A percentile compares a stretch with the other conserved stretches of the same genome.
Evolutionary conservation across 2,797 vertebrate species (phyloP).

Genomic region (Pseudochirops cupreus): DNA sequence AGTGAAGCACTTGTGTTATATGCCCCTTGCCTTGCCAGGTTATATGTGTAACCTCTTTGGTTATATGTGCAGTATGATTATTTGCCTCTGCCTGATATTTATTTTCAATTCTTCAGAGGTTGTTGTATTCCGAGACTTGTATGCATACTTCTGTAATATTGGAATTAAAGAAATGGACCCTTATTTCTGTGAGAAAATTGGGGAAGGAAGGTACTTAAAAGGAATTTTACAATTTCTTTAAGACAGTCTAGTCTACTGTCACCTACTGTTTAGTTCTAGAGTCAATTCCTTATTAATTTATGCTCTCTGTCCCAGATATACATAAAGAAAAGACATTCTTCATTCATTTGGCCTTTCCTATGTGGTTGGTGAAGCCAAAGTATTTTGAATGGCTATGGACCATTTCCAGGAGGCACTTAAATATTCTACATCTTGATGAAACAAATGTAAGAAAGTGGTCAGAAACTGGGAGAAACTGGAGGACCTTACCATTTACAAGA

Average conservation of each 20-base stretch:
- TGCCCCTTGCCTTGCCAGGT: background rate
- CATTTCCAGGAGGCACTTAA: background rate
- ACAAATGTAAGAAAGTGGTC: background rate
- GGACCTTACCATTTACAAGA: background rate
- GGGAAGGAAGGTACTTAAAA: background rate
- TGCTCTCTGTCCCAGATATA: background rate
- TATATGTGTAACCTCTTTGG: background rate
- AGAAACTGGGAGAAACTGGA: background rate
- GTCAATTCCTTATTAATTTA: no score
- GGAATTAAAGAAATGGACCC: background rate
- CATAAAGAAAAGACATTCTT: background rate
- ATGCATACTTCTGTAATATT: background rate
- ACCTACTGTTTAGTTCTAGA: background rate
- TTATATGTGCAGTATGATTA: background rate
- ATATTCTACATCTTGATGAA: background rate
- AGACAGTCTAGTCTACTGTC: background rate
- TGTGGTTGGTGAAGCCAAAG: background rate
- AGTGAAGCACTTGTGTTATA: background rate
- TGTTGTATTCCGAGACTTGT: background rate
- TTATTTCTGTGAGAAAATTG: background rate
- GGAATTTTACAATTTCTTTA: background rate
- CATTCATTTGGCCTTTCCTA: background rate
- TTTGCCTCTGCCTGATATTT: background rate
- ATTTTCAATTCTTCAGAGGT: background rate
- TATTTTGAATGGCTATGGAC: background rate